phyloP scores from a whole-genome alignment of 2,888 invertebrate genomes.

The Agrochola lota region DNA sequence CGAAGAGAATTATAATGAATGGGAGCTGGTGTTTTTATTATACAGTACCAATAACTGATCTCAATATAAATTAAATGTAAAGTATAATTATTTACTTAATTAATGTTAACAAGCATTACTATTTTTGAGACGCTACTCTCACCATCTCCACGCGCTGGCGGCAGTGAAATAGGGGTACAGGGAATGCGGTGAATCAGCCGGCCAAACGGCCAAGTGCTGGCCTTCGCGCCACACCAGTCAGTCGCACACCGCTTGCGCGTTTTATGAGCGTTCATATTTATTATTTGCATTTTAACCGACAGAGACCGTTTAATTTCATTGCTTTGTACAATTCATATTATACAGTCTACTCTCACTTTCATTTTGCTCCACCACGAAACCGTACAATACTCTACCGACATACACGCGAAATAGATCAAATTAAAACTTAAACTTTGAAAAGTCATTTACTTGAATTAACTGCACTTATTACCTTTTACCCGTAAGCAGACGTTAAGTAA shows the following conservation, averaged over 20 bases:
- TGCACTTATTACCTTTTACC: no score
- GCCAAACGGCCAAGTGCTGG: no score
- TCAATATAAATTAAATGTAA: not conserved
- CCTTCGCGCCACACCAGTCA: no score
- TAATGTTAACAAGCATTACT: not conserved
- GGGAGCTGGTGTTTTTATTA: no score
- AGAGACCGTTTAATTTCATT: not conserved
- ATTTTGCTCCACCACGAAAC: no score
- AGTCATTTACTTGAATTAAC: no score
- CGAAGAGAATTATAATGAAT: not conserved
- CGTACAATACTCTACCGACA: no score
- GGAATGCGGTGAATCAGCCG: not conserved
- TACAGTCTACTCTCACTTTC: not conserved
- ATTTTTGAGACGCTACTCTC: not conserved
- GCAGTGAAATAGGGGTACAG: not conserved
- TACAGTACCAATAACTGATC: not conserved
- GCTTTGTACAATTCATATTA: not conserved
- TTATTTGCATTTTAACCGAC: no score
- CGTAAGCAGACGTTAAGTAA: no score
- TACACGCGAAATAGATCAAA: no score
- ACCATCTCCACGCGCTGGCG: not conserved
- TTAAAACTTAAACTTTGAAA: no score
- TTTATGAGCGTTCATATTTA: not conserved
- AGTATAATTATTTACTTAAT: not conserved
- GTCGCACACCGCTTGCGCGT: not conserved